These are phyloP conservation scores for Drosophila anomalata DNA, from an alignment of 2,888 invertebrate genomes.

Conservation along the genomic window DNA sequence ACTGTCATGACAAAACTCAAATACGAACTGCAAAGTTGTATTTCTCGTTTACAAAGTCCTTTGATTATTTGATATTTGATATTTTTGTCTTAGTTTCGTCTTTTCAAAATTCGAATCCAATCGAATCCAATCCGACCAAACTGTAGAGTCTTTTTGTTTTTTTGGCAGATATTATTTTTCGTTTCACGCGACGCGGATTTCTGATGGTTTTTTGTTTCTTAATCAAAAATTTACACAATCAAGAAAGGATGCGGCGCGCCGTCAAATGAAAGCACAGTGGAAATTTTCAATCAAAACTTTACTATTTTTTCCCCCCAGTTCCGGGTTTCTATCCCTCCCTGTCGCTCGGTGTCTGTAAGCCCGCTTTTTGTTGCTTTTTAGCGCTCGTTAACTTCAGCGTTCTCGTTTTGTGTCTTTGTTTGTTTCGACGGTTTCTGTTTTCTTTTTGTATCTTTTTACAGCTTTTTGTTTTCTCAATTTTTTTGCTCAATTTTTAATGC, in stretches of 20 bases:
- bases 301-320: conserved; percentile 30
- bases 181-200: conserved; percentile 14
- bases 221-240: conserved; percentile 76
- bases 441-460: conserved; percentile 28
- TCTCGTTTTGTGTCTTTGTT: conserved; percentile 38
- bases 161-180: conserved; percentile 13
- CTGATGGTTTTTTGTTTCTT: conserved; percentile 52
- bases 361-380: conserved; percentile 57
- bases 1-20: conserved; percentile 40
- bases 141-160: not conserved
- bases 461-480: conserved; percentile 43
- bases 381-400: conserved; percentile 69
- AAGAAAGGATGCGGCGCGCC: conserved; percentile 31
- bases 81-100: conserved; percentile 9
- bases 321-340: conserved; percentile 16
- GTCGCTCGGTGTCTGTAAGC: conserved; percentile 4
- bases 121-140: not conserved
- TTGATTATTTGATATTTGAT: conserved; percentile 17
- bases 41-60: conserved; percentile 13
- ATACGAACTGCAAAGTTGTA: conserved; percentile 19
- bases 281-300: conserved; percentile 77
- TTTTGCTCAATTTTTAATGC: conserved; percentile 73
- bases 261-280: conserved; percentile 67
- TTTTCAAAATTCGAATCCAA: conserved; percentile 6
- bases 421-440: conserved; percentile 12